A percentile compares a stretch with the other conserved stretches of the same genome.
Conservation (phyloP, 2,888 invertebrate genomes). For the Disparrhopalites patrizii region DNA sequence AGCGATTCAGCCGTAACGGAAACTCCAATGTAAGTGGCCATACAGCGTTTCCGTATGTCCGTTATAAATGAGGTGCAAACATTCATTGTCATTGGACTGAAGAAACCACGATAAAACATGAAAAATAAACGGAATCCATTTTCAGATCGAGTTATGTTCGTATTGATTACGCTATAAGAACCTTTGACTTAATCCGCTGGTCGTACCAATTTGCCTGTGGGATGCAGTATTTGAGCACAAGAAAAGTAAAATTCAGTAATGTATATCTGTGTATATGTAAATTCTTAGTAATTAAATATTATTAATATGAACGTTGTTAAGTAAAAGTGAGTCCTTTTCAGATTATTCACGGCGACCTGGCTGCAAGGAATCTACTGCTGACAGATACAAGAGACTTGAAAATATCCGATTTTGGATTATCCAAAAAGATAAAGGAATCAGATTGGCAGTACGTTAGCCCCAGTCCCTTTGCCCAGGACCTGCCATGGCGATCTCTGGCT, state of each 20-base stretch:
- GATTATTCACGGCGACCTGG: constrained; percentile 17
- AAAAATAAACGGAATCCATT: not conserved
- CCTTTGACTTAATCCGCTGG: constrained; percentile 13
- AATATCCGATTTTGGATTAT: constrained; percentile 14
- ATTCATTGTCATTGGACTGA: not conserved
- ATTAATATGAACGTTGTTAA: not conserved
- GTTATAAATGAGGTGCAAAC: not conserved
- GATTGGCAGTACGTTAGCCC: not conserved
- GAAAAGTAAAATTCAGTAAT: not conserved
- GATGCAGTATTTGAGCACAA: not conserved
- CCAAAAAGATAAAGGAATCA: not conserved
- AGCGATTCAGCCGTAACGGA: not conserved
- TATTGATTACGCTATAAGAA: constrained; percentile 12
- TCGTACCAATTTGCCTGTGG: constrained; percentile 13
- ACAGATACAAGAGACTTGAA: constrained; percentile 16
- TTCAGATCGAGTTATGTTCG: constrained; percentile 2
- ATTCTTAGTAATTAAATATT: not conserved
- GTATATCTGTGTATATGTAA: not conserved
- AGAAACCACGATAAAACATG: not conserved
- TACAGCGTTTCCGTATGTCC: not conserved
- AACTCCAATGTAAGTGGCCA: not conserved
- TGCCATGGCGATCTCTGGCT: constrained; percentile 11
- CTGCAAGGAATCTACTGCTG: constrained; percentile 3
- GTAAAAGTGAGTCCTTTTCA: not conserved
- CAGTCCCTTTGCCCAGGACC: not conserved